Percentiles rank a stretch among this genome's conserved stretches.
Conservation (phyloP, 2,888 invertebrate species). For the Odontocolon sp. region DNA sequence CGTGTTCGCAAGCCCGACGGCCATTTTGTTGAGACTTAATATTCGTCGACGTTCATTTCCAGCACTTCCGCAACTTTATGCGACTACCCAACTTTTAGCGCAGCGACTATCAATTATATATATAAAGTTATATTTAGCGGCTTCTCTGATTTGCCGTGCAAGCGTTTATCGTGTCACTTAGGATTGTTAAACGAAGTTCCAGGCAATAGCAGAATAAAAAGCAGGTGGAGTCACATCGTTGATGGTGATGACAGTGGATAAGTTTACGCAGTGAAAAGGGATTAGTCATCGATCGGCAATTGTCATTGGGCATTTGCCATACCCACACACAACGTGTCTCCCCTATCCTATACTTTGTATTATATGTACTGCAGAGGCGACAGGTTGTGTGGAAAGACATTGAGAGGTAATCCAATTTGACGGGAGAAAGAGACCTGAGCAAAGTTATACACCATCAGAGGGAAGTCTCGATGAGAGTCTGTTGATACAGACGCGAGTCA, state of each 20-base stretch:
- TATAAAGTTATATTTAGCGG: too few species aligned
- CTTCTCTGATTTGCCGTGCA: too few species aligned
- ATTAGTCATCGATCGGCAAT: slow-evolving; percentile 72
- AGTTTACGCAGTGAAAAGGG: slow-evolving; percentile 46
- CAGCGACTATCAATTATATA: too few species aligned
- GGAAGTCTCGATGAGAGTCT: slow-evolving; percentile 57
- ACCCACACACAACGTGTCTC: slow-evolving; percentile 14
- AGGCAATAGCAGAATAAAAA: slow-evolving; percentile 17
- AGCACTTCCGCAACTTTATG: too few species aligned
- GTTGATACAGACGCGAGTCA: slow-evolving; percentile 58
- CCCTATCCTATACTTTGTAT: not conserved
- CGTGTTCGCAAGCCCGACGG: slow-evolving; percentile 59
- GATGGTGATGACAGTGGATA: slow-evolving; percentile 42
- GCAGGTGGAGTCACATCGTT: slow-evolving; percentile 30
- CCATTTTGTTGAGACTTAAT: slow-evolving; percentile 76
- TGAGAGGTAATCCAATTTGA: slow-evolving; percentile 69
- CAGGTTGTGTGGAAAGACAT: slow-evolving; percentile 67
- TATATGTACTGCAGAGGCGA: slow-evolving; percentile 44
- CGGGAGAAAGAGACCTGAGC: slow-evolving; percentile 17
- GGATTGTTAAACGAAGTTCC: slow-evolving; percentile 23
- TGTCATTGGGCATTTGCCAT: slow-evolving; percentile 38
- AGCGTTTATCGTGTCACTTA: slow-evolving; percentile 65
- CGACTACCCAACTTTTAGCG: too few species aligned
- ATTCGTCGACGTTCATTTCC: slow-evolving; percentile 64
- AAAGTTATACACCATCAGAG: not conserved